Base-by-base conservation (phyloP, 2,888 invertebrate genomes). In the Leucoma salicis region DNA sequence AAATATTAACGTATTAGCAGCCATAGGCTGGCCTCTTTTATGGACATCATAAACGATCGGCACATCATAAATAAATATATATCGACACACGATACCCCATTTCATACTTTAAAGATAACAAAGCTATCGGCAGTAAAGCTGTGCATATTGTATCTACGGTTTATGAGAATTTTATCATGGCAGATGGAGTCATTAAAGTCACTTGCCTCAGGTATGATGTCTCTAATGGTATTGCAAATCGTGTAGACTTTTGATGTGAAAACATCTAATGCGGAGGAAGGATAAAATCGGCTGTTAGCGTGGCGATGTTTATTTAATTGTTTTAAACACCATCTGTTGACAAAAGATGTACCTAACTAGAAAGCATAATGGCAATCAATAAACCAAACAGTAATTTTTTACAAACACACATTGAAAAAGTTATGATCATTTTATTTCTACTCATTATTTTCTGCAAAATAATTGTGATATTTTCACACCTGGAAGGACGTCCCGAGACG, bases 71-170 rank as follows among this genome's bases (percentile, higher is more conserved):
- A 63, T 59, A 45, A 37, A 32, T 45, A n/a, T n/a, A n/a, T n/a
- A 63, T 59, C 46, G 60, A 52, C 39, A 46, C 39, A 46, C 56
- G 48, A 52, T 55, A 55, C 50, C 39, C 52, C 52, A 51, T 60
- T 63, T 59, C 57, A 56, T 53, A 59, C 64, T 56, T 59, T 59
- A 56, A 63, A 56, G 63, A 63, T 59, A 59, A 59, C 57, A 52
- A 63, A 63, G 59, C 53, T 53, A 39, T 59, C 42, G 39, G 41
- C 52, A 46, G 42, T 60, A 63, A 59, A 63, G 29, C 47, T 59
- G 47, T 53, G 41, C 60, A 60, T 63, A 63, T 53, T 53, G 57
- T 59, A 50, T 42, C n/a, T n/a, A n/a, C n/a, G 47, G 42, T 60
- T 59, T 60, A 60, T 53, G 61, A 53, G 46, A 41, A 44, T 63